Conservation (phyloP, 2,113 vertebrate species). For the Azemiops feae region DNA sequence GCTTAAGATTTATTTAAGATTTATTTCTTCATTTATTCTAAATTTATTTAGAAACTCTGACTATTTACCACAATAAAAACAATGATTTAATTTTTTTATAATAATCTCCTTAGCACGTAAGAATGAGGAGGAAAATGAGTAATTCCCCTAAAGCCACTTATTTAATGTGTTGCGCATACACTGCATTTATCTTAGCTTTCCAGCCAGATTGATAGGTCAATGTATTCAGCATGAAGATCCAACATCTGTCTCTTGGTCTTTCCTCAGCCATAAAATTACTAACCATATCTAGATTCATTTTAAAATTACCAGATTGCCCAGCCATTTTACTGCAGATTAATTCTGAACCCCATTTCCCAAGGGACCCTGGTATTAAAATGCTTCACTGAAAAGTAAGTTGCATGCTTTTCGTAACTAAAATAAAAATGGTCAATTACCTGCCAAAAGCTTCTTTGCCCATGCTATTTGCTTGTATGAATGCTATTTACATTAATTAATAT, state of each 20-base stretch:
- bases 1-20: background rate
- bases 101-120: background rate
- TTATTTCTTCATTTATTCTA: too few species aligned
- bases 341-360: background rate
- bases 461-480: background rate
- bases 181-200: conserved; percentile 23
- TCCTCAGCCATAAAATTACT: conserved; percentile 1
- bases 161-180: background rate
- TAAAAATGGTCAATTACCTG: background rate
- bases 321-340: background rate
- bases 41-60: conserved; percentile 16
- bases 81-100: background rate
- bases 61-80: background rate
- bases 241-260: conserved; percentile 1
- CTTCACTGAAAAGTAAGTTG: background rate
- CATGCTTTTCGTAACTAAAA: background rate
- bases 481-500: background rate
- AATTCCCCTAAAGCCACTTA: background rate
- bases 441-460: background rate
- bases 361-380: conserved; percentile 15
- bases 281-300: conserved; percentile 10
- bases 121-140: background rate
- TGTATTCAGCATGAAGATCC: background rate
- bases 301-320: conserved; percentile 13
- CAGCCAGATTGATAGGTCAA: conserved; percentile 16